Evolutionary conservation across 2,888 invertebrate species (phyloP).

Genomic region (Drosophila maculinotata): DNA sequence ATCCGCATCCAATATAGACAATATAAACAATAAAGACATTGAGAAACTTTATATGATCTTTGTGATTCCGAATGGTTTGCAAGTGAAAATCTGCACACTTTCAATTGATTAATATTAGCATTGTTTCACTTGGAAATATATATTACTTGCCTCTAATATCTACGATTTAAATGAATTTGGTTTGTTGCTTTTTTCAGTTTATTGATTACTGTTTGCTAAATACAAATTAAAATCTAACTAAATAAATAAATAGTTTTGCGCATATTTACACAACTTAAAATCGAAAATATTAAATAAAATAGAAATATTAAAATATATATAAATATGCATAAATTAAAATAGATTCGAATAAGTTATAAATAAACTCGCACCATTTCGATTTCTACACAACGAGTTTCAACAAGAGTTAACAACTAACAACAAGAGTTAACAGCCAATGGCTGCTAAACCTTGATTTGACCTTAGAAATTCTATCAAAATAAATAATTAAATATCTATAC

Average conservation of each 20-base stretch:
- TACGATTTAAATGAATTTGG: too few species aligned
- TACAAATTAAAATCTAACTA: constrained; percentile 20
- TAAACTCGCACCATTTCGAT: constrained; percentile 68
- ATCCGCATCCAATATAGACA: constrained; percentile 27
- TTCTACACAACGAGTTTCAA: constrained; percentile 51
- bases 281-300: constrained; percentile 28
- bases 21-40: background rate
- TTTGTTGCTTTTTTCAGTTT: constrained; percentile 10
- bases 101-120: too few species aligned
- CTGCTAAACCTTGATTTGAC: constrained; percentile 26
- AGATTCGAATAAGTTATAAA: constrained; percentile 12
- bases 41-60: constrained; percentile 1
- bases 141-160: too few species aligned
- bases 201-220: constrained; percentile 7
- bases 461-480: background rate
- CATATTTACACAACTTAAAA: constrained; percentile 55
- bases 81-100: background rate
- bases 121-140: too few species aligned
- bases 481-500: constrained; percentile 20
- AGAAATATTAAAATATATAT: constrained; percentile 26
- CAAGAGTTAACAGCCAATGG: constrained; percentile 49
- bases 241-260: constrained; percentile 42
- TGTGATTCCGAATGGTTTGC: background rate
- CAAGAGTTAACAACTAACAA: constrained; percentile 52
- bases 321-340: constrained; percentile 25